Conservation (phyloP, 2,797 vertebrate species). For the Hyperoplus lanceolatus region DNA sequence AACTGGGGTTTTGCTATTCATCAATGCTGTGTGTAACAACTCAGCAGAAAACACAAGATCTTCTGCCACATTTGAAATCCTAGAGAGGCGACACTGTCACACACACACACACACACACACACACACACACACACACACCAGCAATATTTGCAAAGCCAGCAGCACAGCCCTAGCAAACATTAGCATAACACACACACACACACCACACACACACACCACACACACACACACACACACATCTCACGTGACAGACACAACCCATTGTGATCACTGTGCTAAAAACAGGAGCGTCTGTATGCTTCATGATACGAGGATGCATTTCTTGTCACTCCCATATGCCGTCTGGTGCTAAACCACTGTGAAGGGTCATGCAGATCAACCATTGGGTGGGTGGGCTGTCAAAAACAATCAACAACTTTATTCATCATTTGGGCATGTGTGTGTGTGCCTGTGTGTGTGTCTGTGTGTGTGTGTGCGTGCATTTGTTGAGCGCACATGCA, state of each 20-base stretch:
- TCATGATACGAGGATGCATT: slow-evolving; percentile 32
- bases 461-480: background rate
- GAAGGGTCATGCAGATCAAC: slow-evolving; percentile 41
- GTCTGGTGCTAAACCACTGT: slow-evolving; percentile 33
- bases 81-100: slow-evolving; percentile 6
- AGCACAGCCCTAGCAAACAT: background rate
- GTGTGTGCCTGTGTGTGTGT: slow-evolving; percentile 22
- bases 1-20: slow-evolving; percentile 4
- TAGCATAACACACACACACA: slow-evolving; percentile 24
- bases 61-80: slow-evolving; percentile 20
- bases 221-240: slow-evolving; percentile 23
- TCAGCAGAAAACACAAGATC: background rate
- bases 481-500: background rate
- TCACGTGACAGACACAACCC: slow-evolving; percentile 4
- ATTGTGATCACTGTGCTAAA: slow-evolving; percentile 18
- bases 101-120: no score
- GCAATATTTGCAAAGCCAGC: slow-evolving; percentile 33
- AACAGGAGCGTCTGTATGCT: slow-evolving; percentile 16
- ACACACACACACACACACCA: background rate
- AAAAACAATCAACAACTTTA: slow-evolving; percentile 53
- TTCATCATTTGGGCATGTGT: slow-evolving; percentile 34
- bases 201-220: slow-evolving; percentile 23
- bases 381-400: slow-evolving; percentile 39
- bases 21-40: slow-evolving; percentile 11
- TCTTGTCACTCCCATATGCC: slow-evolving; percentile 23